Base-by-base conservation (phyloP, 2,797 vertebrate species). In the Columba guinea region DNA sequence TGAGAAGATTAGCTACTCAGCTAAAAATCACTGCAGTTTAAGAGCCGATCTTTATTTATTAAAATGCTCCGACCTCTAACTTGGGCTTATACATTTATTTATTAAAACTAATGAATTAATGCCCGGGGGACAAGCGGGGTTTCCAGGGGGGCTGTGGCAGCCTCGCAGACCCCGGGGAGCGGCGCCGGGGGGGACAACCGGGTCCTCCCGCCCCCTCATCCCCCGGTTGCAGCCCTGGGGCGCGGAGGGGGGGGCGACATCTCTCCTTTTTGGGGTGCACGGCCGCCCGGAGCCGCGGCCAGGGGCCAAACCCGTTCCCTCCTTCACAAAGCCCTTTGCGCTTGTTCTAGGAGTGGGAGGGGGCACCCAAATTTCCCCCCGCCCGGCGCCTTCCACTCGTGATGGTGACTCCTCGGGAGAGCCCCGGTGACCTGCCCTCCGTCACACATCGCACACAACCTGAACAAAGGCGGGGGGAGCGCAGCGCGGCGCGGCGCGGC, bases 1-100 rank as follows among this genome's bases (percentile, higher is more conserved):
- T 63, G 80, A 95, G 91, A 5, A 89, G 86, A 93, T 85, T 91
- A 92, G 94, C 87, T 90, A 18, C 90, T 85, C 83, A 37, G 74
- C 94, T 73, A 71, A 68, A 69, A 85, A 90, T 49, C 89, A 9
- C 62, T 6, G 59, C 82, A 32, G 34, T 32, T 83, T 21, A 65
- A 84, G 64, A 82, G 64, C 75, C 17, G n/a, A 44, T 19, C 89
- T 37, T 85, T 22, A 68, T 63, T 56, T 65, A 63, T 64, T 65
- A 73, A 82, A 86, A 63, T 13, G 41, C 85, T 82, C 84, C 60
- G 44, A 49, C 56, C 86, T 92, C 86, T 28, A 39, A 10, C 59
- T 59, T 21, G 83, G 8, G 41, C 11, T 84, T 59, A 51, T 13
- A 6, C 59, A 12, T 34, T 51, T 74, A 39, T 83, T 76, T 80